Evolutionary conservation across 2,113 vertebrate genomes (phyloP), one percentile per base, ranked within the genome.

Genomic region (Nycticorax nycticorax): DNA sequence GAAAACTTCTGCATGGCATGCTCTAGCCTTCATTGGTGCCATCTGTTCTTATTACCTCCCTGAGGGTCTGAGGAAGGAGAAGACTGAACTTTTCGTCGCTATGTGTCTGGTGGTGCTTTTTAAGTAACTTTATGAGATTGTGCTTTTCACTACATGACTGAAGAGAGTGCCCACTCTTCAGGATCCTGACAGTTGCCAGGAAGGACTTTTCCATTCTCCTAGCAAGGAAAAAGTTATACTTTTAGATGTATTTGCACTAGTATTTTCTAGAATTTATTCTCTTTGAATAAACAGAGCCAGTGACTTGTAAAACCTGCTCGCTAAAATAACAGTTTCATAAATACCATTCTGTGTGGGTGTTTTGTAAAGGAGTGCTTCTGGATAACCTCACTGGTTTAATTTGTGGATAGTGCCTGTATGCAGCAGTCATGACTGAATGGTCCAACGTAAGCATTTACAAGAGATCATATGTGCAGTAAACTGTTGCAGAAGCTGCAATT

Each of bases 401-500:
- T 64, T 87, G 53, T 66, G 37, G 26, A 16, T 57, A 26, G 11
- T 63, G 37, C 41, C 37, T 59, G 17, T 55, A 10, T 10, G 5
- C 35, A 50, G 55, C 47, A 81, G 19, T 41, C 19, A 5, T 57
- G 52, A 16, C 59, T 13, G 39, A 32, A 33, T 67, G n/a, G 27
- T 74, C 35, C 45, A 41, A 5, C 2, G 1, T 17, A 22, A 39
- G 35, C n/a, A 3, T 39, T 81, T 43, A 22, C 20, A 53, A 28
- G 37, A 28, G 55, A 28, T 1, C 26, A 9, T 18, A 33, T 0
- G 1, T 56, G 41, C 57, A 47, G 24, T 20, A 43, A 63, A 9
- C n/a, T 43, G 0, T 14, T 78, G n/a, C 3, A 1, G 48, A 67
- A 71, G 14, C 8, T 55, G 26, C 69, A 1, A 4, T 9, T 82